A percentile compares a stretch with the other conserved stretches of the same genome.
Evolutionary conservation across 2,797 vertebrate species (phyloP).

Genomic region (Sphenopsis melanotis): DNA sequence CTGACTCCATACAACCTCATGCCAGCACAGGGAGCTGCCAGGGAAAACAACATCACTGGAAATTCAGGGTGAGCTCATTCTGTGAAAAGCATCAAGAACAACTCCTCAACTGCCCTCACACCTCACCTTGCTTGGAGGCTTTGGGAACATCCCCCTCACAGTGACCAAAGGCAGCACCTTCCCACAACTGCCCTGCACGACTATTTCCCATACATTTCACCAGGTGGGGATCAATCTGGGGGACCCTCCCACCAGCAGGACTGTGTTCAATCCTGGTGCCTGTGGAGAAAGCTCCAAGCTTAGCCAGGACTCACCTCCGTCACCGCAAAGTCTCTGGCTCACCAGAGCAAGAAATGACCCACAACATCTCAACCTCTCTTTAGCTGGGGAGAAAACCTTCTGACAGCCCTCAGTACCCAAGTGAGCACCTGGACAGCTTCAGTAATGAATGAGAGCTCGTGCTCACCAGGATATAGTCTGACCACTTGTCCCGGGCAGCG

Average conservation of each 20-base stretch:
- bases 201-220: background rate
- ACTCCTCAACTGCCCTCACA: background rate
- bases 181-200: background rate
- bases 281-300: background rate
- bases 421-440: background rate
- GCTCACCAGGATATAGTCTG: constrained; percentile 92
- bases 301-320: background rate
- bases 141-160: background rate
- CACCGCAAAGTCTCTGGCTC: background rate
- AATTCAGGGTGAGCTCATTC: background rate
- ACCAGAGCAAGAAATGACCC: background rate
- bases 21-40: background rate
- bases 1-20: background rate
- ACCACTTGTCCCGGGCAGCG: constrained; percentile 89
- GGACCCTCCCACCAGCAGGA: background rate
- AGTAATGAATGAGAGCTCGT: background rate
- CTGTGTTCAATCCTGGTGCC: background rate
- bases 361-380: background rate
- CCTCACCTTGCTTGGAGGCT: background rate
- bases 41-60: background rate
- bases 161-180: background rate
- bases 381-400: background rate
- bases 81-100: background rate
- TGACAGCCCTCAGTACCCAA: background rate
- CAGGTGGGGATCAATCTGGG: background rate